A percentile compares a stretch with the other conserved stretches of the same genome.
Conservation (phyloP, 2,113 vertebrate genomes). For the Megalops atlanticus region DNA sequence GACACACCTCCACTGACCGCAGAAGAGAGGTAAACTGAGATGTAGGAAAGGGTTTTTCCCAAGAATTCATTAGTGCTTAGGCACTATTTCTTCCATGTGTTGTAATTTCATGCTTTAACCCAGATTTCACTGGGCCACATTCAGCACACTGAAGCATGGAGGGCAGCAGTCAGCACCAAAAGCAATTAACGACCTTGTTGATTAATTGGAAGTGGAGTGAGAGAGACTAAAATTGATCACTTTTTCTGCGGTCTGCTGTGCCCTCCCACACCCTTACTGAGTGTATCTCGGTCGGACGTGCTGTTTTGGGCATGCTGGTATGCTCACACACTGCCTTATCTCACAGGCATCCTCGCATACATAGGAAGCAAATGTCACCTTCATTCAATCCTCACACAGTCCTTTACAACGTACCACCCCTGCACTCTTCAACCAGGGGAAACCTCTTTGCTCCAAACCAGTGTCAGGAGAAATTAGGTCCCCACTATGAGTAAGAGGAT, state of each 20-base stretch:
- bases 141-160: neutral
- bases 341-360: neutral
- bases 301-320: conserved; percentile 18
- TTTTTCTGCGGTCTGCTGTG: conserved; percentile 29
- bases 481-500: neutral
- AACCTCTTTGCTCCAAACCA: neutral
- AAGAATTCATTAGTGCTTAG: neutral
- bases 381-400: conserved; percentile 39
- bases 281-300: neutral
- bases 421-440: neutral
- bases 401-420: conserved; percentile 20
- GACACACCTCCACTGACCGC: neutral
- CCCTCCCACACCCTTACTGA: neutral
- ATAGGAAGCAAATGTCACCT: conserved; percentile 38
- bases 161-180: neutral
- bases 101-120: conserved; percentile 15
- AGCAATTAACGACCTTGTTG: neutral
- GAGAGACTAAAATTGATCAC: conserved; percentile 32
- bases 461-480: conserved; percentile 14
- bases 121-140: neutral
- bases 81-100: neutral
- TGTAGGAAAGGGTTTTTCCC: neutral
- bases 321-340: conserved; percentile 1
- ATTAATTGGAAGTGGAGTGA: neutral
- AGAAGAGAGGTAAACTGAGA: neutral